These are phyloP conservation scores for Halictus rubicundus DNA, from an alignment of 1,140 invertebrate species.

Conservation along the genomic window DNA sequence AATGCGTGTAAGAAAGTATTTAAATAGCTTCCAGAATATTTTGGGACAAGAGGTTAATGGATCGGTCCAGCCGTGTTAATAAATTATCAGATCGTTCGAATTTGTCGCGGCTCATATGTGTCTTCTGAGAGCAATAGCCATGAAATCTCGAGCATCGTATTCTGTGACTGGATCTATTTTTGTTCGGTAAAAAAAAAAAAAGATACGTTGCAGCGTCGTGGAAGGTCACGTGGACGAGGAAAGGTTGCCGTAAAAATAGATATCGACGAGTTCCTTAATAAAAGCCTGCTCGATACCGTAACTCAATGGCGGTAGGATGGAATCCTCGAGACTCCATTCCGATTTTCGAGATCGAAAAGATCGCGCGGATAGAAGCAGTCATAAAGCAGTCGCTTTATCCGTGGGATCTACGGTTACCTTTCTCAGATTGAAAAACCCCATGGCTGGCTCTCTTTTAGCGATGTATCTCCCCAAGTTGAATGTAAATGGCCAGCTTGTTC, in stretches of 20 bases:
- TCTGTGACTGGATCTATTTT: constrained; percentile 19
- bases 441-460: not conserved
- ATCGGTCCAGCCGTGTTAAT: not conserved
- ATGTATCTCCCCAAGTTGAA: not conserved
- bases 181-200: not conserved
- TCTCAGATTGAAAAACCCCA: constrained; percentile 1
- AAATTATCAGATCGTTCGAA: not conserved
- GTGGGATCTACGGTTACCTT: not conserved
- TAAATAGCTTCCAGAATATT: too few species aligned
- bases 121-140: not conserved
- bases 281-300: not conserved
- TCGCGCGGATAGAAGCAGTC: not conserved
- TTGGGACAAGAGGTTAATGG: too few species aligned
- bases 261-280: constrained; percentile 38
- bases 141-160: not conserved
- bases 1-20: too few species aligned
- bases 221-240: constrained; percentile 37
- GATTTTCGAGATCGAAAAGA: not conserved
- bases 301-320: not conserved
- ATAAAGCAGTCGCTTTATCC: not conserved
- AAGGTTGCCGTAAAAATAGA: constrained; percentile 47
- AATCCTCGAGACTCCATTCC: not conserved
- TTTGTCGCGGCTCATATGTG: too few species aligned
- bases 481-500: not conserved
- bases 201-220: not conserved